Percentiles rank a stretch among this genome's conserved stretches.
Evolutionary conservation across 2,113 vertebrate species (phyloP).

Genomic region (Tapirus terrestris): DNA sequence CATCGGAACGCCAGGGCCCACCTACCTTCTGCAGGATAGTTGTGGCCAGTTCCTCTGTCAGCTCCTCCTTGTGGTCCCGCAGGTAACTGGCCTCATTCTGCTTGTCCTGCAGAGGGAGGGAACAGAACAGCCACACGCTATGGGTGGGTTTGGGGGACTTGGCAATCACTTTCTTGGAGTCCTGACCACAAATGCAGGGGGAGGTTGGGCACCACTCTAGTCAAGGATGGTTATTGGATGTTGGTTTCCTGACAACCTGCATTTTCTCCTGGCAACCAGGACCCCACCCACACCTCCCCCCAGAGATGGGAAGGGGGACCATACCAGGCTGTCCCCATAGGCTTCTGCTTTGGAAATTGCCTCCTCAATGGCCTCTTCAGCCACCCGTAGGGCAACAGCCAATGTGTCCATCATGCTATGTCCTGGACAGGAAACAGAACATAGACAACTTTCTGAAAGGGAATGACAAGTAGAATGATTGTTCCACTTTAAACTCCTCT

Average conservation of each 20-base stretch:
- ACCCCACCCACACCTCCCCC: neutral
- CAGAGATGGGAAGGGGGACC: neutral
- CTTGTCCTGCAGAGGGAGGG: slow-evolving; percentile 91
- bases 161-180: neutral
- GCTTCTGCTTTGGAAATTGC: slow-evolving; percentile 96
- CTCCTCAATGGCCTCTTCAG: slow-evolving; percentile 98
- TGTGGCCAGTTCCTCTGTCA: slow-evolving; percentile 96
- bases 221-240: neutral
- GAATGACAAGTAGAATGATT: fast-evolving
- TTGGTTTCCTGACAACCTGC: neutral
- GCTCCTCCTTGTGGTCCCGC: slow-evolving; percentile 95
- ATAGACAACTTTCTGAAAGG: neutral
- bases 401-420: slow-evolving; percentile 97
- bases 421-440: slow-evolving; percentile 84
- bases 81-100: slow-evolving; percentile 97
- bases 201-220: fast-evolving
- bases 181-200: neutral
- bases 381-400: slow-evolving; percentile 95
- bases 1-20: fast-evolving
- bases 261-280: neutral
- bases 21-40: slow-evolving; percentile 97
- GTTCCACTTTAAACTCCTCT: fast-evolving
- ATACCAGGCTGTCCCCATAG: slow-evolving; percentile 95
- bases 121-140: fast-evolving
- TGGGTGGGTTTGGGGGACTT: fast-evolving